Percentiles rank a stretch among this genome's conserved stretches.
Conservation (phyloP, 37 sponge, comb jelly and placozoan species). For the Agelas oroides region DNA sequence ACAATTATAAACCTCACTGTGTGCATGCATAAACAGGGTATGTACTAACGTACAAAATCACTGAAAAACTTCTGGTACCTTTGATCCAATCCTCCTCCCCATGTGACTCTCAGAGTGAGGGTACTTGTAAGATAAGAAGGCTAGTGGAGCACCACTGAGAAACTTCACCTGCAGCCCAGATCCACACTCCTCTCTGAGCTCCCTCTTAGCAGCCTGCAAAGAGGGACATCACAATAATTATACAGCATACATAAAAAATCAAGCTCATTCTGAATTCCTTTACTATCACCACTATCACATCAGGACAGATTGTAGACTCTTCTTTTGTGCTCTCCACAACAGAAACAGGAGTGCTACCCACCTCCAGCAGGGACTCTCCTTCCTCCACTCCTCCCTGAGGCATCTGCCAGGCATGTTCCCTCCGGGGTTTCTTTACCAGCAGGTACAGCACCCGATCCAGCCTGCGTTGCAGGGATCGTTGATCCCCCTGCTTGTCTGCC, state of each 20-base stretch:
- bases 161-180: slow-evolving; percentile 42
- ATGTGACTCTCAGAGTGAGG: not conserved
- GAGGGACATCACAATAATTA: not conserved
- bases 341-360: no score
- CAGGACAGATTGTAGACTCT: no score
- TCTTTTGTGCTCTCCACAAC: no score
- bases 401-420: slow-evolving; percentile 77
- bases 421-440: slow-evolving; percentile 69
- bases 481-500: slow-evolving; percentile 54
- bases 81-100: slow-evolving; percentile 26
- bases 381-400: slow-evolving; percentile 72
- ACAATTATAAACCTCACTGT: no score
- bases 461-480: slow-evolving; percentile 47
- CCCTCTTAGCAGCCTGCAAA: slow-evolving; percentile 64
- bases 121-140: slow-evolving; percentile 46
- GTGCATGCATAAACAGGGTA: no score
- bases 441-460: slow-evolving; percentile 78
- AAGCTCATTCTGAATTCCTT: not conserved
- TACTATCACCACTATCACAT: not conserved
- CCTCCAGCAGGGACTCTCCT: slow-evolving; percentile 72
- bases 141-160: slow-evolving; percentile 44
- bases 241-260: no score
- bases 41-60: no score
- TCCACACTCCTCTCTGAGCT: slow-evolving; percentile 74
- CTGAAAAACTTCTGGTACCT: slow-evolving; percentile 3